A percentile compares a stretch with the other conserved stretches of the same genome.
These are phyloP conservation scores for Sesia apiformis DNA, from an alignment of 2,888 invertebrate species.

Conservation along the genomic window DNA sequence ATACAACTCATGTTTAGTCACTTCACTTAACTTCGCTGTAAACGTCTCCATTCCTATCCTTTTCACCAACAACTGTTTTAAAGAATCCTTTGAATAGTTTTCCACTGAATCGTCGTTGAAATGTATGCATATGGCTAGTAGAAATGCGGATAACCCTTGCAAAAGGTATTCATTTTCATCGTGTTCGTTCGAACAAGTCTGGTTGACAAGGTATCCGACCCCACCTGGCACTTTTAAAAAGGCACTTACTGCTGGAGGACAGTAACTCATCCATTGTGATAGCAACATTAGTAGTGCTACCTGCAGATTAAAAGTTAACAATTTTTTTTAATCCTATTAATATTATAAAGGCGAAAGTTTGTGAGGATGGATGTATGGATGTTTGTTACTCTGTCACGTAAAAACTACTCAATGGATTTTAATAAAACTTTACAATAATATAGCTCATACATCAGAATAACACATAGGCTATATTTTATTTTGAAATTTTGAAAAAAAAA, in stretches of 20 bases:
- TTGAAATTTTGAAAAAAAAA: too few species aligned
- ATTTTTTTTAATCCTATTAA: too few species aligned
- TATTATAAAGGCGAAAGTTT: too few species aligned
- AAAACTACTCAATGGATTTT: too few species aligned
- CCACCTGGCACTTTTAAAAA: conserved; percentile 87
- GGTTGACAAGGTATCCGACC: conserved; percentile 88
- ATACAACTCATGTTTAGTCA: conserved; percentile 93
- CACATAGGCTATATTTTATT: too few species aligned
- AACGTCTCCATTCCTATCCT: conserved; percentile 93
- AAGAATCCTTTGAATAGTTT: conserved; percentile 78
- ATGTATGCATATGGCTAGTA: conserved; percentile 93
- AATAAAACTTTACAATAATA: too few species aligned
- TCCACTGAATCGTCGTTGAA: conserved; percentile 89
- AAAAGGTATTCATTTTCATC: conserved; percentile 93
- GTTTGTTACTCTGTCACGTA: too few species aligned
- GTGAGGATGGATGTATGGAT: too few species aligned
- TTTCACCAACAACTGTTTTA: conserved; percentile 85
- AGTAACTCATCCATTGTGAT: conserved; percentile 90
- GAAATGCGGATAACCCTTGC: conserved; percentile 89
- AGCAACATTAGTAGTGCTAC: conserved; percentile 94
- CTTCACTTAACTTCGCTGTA: conserved; percentile 87
- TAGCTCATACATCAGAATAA: too few species aligned
- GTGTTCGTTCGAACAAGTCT: conserved; percentile 87
- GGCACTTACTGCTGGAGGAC: conserved; percentile 86
- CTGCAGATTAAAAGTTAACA: conserved; percentile 21